Percentiles rank a stretch among this genome's conserved stretches.
Conservation (phyloP, 2,797 vertebrate species). For the Anomalospiza imberbis region DNA sequence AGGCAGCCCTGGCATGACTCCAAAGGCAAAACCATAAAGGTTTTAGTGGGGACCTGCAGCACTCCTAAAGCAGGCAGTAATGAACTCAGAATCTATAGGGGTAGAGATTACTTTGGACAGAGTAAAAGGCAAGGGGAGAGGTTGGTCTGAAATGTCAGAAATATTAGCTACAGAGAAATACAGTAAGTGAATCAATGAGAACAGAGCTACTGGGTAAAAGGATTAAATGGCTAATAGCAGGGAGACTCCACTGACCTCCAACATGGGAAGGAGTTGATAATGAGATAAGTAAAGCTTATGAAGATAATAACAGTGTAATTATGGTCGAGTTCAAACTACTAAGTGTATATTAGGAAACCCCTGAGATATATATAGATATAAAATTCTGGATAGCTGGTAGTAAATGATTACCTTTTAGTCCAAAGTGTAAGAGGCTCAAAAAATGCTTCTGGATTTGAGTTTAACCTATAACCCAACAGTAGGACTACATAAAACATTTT, state of each 20-base stretch:
- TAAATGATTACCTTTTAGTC: slow-evolving; percentile 47
- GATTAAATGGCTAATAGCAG: slow-evolving; percentile 81
- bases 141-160: slow-evolving; percentile 72
- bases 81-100: slow-evolving; percentile 57
- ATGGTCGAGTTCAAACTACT: slow-evolving; percentile 70
- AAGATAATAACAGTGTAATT: slow-evolving; percentile 78
- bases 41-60: neutral
- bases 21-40: slow-evolving; percentile 27
- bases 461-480: neutral
- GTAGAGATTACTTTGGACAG: slow-evolving; percentile 45
- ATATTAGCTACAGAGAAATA: slow-evolving; percentile 68
- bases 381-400: slow-evolving; percentile 51
- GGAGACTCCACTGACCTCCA: slow-evolving; percentile 75
- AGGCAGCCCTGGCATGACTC: neutral
- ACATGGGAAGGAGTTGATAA: slow-evolving; percentile 72
- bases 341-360: slow-evolving; percentile 63
- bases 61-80: slow-evolving; percentile 42
- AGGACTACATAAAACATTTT: neutral
- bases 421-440: slow-evolving; percentile 12
- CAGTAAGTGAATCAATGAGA: slow-evolving; percentile 73
- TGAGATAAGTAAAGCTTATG: slow-evolving; percentile 80
- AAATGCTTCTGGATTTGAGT: neutral
- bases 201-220: slow-evolving; percentile 71
- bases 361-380: slow-evolving; percentile 57
- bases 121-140: slow-evolving; percentile 56